Base-by-base conservation (phyloP, 2,113 vertebrate genomes). In the Pimephales promelas region DNA sequence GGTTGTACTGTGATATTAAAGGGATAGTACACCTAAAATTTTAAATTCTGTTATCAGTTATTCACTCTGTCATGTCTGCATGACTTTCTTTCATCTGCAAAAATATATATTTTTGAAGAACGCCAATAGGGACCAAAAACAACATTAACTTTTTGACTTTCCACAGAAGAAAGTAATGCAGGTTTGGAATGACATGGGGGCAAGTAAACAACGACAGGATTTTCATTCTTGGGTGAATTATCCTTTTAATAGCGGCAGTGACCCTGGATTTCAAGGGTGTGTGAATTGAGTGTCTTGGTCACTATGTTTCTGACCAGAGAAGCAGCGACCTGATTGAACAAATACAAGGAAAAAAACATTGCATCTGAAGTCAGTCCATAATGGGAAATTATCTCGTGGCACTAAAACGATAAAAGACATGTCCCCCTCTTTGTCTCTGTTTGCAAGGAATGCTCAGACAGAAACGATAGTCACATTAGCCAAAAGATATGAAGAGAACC, bases 391-490 rank as follows among this genome's bases (percentile, higher is more conserved):
- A 75, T 11, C 14, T 47, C 1, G 9, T 47, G n/a, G 77, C 36
- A 24, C 6, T 61, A 61, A 78, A 64, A 47, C 2, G 40, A 47
- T 31, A 49, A 36, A 81, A 81, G 26, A 40, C 9, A 3, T 81
- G 45, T 56, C 59, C 36, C 76, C 56, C 43, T 83, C 68, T 79
- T 61, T 57, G 40, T 83, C 81, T 80, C 83, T 28, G 78, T 83
- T 85, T 56, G 56, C 82, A 71, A 85, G 88, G 82, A 82, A 49
- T 62, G 82, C 54, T 56, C 40, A 62, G 75, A 90, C 81, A 90
- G 86, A 61, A 82, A 87, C 89, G 89, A 87, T 87, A 84, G 84
- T 89, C 85, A 71, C 56, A 62, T 88, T 86, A 84, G 81, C 80
- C 34, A 14, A 49, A 81, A 89, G 34, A 88, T 82, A 86, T 72